Conservation (phyloP, 2,113 vertebrate genomes). For the Donacobius atricapilla region DNA sequence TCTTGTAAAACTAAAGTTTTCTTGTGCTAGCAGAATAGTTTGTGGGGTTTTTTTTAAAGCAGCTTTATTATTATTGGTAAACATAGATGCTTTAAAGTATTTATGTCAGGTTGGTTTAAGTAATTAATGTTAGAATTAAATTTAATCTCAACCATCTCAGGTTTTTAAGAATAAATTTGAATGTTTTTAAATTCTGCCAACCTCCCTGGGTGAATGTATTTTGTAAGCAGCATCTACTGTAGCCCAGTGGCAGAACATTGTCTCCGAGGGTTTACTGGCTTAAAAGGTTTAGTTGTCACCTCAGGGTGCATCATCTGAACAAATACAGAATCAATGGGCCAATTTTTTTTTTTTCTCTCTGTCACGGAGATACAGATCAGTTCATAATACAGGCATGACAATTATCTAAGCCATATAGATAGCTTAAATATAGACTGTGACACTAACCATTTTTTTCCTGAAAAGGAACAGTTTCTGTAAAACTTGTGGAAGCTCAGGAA, state of each 20-base stretch:
- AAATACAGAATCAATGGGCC: neutral
- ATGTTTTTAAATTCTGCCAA: neutral
- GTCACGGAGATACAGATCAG: neutral
- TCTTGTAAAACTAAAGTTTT: neutral
- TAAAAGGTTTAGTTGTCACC: neutral
- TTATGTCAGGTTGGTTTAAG: neutral
- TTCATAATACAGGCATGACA: neutral
- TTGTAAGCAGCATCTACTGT: neutral
- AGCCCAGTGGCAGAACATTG: neutral
- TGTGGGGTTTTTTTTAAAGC: accelerated
- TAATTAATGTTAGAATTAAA: neutral
- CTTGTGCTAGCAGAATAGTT: neutral
- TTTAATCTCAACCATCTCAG: neutral
- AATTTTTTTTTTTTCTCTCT: neutral
- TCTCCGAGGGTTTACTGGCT: neutral
- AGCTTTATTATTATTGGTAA: neutral
- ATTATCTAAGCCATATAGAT: neutral
- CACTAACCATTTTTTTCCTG: neutral
- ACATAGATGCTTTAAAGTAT: neutral
- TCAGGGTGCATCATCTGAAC: neutral
- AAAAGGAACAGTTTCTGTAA: neutral
- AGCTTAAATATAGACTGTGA: neutral
- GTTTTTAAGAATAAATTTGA: neutral
- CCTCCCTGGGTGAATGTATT: neutral
- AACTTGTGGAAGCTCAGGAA: neutral